These are phyloP conservation scores for Dryobates pubescens DNA, from an alignment of 2,797 vertebrate species.

Conservation along the genomic window DNA sequence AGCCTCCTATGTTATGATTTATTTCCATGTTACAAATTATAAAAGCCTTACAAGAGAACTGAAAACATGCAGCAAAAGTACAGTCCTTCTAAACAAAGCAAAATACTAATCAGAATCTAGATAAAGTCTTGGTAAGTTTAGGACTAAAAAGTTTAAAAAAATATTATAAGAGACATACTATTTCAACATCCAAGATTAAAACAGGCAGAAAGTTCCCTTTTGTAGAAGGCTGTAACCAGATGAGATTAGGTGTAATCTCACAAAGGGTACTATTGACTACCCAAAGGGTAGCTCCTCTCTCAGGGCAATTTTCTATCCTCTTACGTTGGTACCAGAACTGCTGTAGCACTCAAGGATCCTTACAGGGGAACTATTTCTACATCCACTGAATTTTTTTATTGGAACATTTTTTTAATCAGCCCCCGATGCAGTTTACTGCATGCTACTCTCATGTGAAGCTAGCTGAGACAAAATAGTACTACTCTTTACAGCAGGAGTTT, in stretches of 20 bases:
- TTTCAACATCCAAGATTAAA: background rate
- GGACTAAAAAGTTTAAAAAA: background rate
- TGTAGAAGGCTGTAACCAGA: background rate
- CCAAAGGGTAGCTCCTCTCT: background rate
- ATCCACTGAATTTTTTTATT: background rate
- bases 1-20: accelerated
- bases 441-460: background rate
- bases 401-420: background rate
- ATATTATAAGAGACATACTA: background rate
- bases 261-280: background rate
- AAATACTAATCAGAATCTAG: background rate
- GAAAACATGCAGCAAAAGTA: background rate
- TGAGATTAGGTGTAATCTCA: background rate
- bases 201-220: background rate
- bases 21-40: background rate
- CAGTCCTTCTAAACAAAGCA: background rate
- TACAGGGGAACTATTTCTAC: background rate
- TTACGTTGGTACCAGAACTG: background rate
- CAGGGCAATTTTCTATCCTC: background rate
- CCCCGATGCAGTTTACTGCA: background rate
- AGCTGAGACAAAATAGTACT: background rate
- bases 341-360: background rate
- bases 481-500: background rate
- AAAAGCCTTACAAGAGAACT: background rate
- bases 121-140: background rate